Evolutionary conservation across 2,888 invertebrate genomes (phyloP), one percentile per base, ranked within the genome.

Genomic region (Leucophenga montana): DNA sequence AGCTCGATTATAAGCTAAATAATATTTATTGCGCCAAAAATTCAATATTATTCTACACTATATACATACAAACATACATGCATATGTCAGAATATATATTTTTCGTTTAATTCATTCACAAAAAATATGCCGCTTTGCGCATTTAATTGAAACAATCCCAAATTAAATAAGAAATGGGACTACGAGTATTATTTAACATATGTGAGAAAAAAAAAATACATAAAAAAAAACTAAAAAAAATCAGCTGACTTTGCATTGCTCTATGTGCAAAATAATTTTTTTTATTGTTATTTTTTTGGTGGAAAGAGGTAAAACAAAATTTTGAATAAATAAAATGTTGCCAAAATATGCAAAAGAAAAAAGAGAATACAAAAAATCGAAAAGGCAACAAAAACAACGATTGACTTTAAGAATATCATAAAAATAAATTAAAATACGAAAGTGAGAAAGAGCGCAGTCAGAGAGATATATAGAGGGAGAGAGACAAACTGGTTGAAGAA

Each of bases 201-300:
- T 18, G 9, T 54, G 18, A 3, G 14, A 8, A n/a, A 50, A 53
- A 53, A 11, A 53, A 53, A 53, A 53, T 16, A n/a, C 13, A 11
- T 5, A 6, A 4, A 54, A 54, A 54, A 13, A 54, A 54, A 11
- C 13, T 11, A 16, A 16, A 20, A 16, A 53, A 20, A 16, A 53
- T 54, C 54, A 54, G 54, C 54, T 54, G 54, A 54, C 22, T 54
- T 18, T 54, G 54, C 54, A 54, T 31, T 4, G 20, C 22, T 50
- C 3, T 18, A 6, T 20, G 1, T 14, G 6, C 13, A 8, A 20
- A 18, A 22, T 16, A 14, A 16, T 50, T 50, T 50, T 18, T 18
- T 8, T 50, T 50, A 50, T 27, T 27, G 2, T 27, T 27, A 27
- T 27, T 27, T 27, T 27, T 27, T 11, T 39, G 3, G 8, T 14